Evolutionary conservation across 2,888 invertebrate genomes (phyloP), one percentile per base, ranked within the genome.

Genomic region (Sturmia bella): DNA sequence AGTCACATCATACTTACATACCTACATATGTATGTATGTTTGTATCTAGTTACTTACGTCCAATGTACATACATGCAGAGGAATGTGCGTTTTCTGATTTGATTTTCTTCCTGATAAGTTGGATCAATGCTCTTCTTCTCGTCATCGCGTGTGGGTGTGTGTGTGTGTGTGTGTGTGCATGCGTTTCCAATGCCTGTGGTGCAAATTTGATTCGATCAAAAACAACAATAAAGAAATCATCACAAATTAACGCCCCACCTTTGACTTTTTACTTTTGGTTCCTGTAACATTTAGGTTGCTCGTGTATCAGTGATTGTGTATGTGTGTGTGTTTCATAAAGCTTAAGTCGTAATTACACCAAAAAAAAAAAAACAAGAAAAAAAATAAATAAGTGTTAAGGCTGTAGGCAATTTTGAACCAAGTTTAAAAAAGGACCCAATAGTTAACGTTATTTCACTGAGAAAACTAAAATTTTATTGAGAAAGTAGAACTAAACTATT

Each of bases 191-290:
- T 54, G 17, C 45, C 48, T 41, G 2, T 57, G 13, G 5, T 66
- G 41, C 59, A 41, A 63, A 78, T 54, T 54, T 64, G 41, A 68
- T 68, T 76, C 52, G 43, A 17, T 43, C 17, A n/a, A 19, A 52
- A 77, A 54, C 37, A 74, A 19, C 39, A 74, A 54, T 19, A 77
- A 27, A 27, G 17, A 50, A 54, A 52, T 43, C 61, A 27, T 56
- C 57, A 66, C 45, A 64, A 75, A 64, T 66, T 76, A 66, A 59
- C 74, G 82, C 82, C 82, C 82, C 78, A 78, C 74, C 78, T 82
- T 70, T 82, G 82, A 74, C 64, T 77, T 82, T 79, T 61, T 54
- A 74, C 64, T 57, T 74, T 59, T 57, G 68, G 43, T 59, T 68
- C 48, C 61, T 63, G 37, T 70, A 66, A 41, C 41, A 7, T 19